Evolutionary conservation across 2,797 vertebrate genomes (phyloP), one percentile per base, ranked within the genome.

Genomic region (Micromesistius poutassou): DNA sequence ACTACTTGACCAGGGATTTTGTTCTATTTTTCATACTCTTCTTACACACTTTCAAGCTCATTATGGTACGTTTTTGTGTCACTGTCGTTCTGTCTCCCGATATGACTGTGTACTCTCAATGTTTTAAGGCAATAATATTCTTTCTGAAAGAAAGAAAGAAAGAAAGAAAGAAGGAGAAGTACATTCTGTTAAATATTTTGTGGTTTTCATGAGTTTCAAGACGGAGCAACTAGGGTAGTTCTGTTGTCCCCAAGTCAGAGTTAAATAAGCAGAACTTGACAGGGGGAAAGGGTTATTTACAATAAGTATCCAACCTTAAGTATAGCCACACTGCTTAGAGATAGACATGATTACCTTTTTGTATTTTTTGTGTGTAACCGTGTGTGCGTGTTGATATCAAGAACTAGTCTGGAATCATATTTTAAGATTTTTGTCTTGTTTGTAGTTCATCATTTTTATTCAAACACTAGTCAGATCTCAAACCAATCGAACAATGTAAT

Each of bases 91-190:
- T 78, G 1, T 33, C 35, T 50, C 36, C 9, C 12, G 28, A 25
- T 79, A 25, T 72, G 62, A 74, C 70, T 68, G 31, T 19, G 82
- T 66, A 62, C 78, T 70, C 81, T 84, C 79, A 77, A 31, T 77
- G 75, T 76, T 82, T 42, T 85, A 88, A 81, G 87, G 89, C 91
- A 91, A 91, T 89, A 92, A 91, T 79, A 73, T 68, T 86, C 70
- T 78, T 80, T 86, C 50, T 71, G 30, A 73, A n/a, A 77, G n/a
- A n/a, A n/a, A n/a, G 83, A 89, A 80, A 81, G 84, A 88, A 84
- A 75, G 81, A 70, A 78, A 10, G 76, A 74, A 77, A 35, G 38
- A 74, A 74, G 40, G 22, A 62, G 22, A 62, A 25, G 22, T 62
- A 62, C 22, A 25, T n/a, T n/a, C 22, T 62, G 55, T 8, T 1